These are phyloP conservation scores for Phalacrocorax brasilianus DNA, from an alignment of 2,113 vertebrate species.

Conservation along the genomic window DNA sequence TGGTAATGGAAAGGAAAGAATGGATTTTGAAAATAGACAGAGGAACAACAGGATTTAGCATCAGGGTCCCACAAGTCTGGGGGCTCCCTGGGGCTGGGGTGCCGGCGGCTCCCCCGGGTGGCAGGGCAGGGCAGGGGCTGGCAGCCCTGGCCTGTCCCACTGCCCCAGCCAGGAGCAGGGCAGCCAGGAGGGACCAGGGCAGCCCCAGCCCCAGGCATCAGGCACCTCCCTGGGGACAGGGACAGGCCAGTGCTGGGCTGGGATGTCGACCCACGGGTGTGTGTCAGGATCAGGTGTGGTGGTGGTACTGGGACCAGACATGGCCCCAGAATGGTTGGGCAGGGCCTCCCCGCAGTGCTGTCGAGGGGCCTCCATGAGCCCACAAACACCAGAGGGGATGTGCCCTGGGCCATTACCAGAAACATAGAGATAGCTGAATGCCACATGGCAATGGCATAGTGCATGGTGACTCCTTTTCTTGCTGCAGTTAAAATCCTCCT, in stretches of 20 bases:
- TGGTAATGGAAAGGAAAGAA: background rate
- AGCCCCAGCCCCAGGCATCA: accelerated
- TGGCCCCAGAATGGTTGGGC: background rate
- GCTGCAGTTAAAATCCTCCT: background rate
- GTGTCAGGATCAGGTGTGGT: accelerated
- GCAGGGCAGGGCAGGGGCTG: background rate
- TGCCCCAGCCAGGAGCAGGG: background rate
- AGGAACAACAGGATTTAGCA: background rate
- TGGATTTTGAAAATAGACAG: background rate
- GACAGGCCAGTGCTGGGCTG: background rate
- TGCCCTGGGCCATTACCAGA: background rate
- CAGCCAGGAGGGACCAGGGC: accelerated
- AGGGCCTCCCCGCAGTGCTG: accelerated
- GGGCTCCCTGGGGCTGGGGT: background rate
- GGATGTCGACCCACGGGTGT: accelerated
- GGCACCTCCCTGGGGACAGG: background rate
- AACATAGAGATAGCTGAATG: background rate
- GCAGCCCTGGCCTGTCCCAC: background rate
- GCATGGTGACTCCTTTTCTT: background rate
- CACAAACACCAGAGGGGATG: too few species aligned
- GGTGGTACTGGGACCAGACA: background rate
- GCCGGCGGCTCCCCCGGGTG: accelerated
- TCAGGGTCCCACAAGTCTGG: accelerated
- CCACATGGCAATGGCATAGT: background rate
- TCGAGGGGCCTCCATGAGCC: background rate